Conservation (phyloP, 2,797 vertebrate species). For the Carapus acus region DNA sequence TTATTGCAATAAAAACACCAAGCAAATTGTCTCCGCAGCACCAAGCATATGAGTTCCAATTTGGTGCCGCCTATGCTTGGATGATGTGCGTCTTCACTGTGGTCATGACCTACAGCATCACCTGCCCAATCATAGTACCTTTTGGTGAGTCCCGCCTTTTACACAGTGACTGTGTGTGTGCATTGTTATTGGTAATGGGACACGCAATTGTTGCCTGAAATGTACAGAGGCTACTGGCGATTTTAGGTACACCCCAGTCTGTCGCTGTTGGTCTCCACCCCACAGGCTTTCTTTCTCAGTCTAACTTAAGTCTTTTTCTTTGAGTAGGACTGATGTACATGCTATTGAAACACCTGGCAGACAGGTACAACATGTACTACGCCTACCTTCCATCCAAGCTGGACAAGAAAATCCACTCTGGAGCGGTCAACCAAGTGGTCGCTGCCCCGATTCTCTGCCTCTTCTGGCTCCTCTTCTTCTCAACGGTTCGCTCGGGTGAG, state of each 20-base stretch:
- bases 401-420: slow-evolving; percentile 98
- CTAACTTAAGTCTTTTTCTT: slow-evolving; percentile 32
- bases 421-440: slow-evolving; percentile 97
- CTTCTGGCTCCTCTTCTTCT: slow-evolving; percentile 99
- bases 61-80: slow-evolving; percentile 96
- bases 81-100: slow-evolving; percentile 99
- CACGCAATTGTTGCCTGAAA: too few relatives aligned
- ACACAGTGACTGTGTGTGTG: too few relatives aligned
- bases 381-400: slow-evolving; percentile 96
- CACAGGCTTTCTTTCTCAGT: too few relatives aligned
- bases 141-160: slow-evolving; percentile 79
- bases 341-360: slow-evolving; percentile 94
- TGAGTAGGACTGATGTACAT: slow-evolving; percentile 95
- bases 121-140: slow-evolving; percentile 96
- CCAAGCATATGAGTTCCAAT: slow-evolving; percentile 99
- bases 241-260: too few relatives aligned
- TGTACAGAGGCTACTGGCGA: too few relatives aligned
- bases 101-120: slow-evolving; percentile 99
- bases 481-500: slow-evolving; percentile 86
- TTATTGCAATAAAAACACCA: too few relatives aligned
- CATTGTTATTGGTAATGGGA: too few relatives aligned
- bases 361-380: slow-evolving; percentile 98
- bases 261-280: too few relatives aligned
- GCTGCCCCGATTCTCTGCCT: slow-evolving; percentile 97
- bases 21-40: slow-evolving; percentile 72